phyloP scores from a whole-genome alignment of 1,140 invertebrate genomes.

The Callitettix versicolor region DNA sequence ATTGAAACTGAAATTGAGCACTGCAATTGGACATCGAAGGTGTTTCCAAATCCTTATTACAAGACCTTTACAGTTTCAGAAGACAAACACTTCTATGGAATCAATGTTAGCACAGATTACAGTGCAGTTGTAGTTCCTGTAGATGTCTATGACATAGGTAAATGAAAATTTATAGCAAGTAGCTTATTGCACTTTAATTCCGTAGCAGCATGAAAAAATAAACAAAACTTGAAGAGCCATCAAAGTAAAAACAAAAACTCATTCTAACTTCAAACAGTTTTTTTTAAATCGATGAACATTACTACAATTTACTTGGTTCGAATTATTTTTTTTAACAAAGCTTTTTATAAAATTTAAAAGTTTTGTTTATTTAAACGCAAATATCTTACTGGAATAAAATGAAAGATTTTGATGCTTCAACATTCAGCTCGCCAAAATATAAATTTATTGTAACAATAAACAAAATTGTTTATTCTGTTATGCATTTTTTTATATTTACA shows the following conservation, averaged over 20 bases:
- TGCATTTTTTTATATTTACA: too few species aligned
- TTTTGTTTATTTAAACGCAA: too few species aligned
- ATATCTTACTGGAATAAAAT: too few species aligned
- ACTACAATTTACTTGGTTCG: too few species aligned
- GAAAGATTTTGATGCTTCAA: too few species aligned
- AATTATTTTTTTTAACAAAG: background rate
- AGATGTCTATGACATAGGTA: slow-evolving; percentile 68
- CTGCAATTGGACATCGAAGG: background rate
- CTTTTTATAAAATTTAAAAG: too few species aligned
- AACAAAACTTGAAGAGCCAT: background rate
- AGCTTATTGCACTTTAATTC: too few species aligned
- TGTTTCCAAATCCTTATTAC: background rate
- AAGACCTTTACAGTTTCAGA: slow-evolving; percentile 45
- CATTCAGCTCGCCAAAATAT: too few species aligned
- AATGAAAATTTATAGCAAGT: background rate
- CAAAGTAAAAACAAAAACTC: background rate
- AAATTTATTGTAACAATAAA: too few species aligned
- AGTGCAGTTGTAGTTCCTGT: slow-evolving; percentile 90
- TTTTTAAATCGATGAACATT: background rate
- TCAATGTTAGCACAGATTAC: slow-evolving; percentile 66
- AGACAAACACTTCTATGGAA: slow-evolving; percentile 75
- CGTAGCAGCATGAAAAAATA: too few species aligned
- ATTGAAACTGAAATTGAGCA: background rate
- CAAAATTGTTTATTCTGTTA: too few species aligned
- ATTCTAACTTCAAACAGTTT: background rate